A percentile compares a stretch with the other conserved stretches of the same genome.
phyloP scores from a whole-genome alignment of 2,888 invertebrate species.

The Oxycera nigricornis region DNA sequence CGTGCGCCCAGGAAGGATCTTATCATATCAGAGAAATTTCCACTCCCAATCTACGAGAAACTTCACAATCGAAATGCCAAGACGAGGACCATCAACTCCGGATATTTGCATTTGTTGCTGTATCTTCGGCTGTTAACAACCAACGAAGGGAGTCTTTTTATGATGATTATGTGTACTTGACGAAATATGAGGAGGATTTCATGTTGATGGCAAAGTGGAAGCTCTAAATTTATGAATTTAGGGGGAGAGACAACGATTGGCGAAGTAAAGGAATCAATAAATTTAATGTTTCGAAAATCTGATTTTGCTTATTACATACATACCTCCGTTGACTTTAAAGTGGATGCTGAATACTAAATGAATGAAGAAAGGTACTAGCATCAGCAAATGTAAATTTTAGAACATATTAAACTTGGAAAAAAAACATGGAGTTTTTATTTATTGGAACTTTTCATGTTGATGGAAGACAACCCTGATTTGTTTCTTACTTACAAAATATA shows the following conservation, averaged over 20 bases:
- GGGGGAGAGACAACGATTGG: slow-evolving; percentile 8
- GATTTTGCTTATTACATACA: slow-evolving; percentile 32
- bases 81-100: slow-evolving; percentile 39
- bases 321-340: too few species aligned
- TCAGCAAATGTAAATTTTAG: too few species aligned
- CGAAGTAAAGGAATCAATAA: slow-evolving; percentile 28
- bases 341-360: too few species aligned
- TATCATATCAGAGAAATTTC: slow-evolving; percentile 31
- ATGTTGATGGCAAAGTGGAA: background rate
- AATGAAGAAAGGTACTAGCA: too few species aligned
- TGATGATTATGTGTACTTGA: slow-evolving; percentile 40
- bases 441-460: too few species aligned
- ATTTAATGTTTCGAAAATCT: slow-evolving; percentile 18
- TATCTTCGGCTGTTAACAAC: slow-evolving; percentile 40
- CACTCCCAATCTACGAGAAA: background rate
- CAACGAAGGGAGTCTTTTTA: slow-evolving; percentile 31
- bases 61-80: slow-evolving; percentile 11
- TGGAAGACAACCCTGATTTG: too few species aligned
- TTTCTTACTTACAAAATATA: too few species aligned
- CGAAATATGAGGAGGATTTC: slow-evolving; percentile 34
- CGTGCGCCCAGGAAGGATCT: slow-evolving; percentile 9
- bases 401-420: too few species aligned
- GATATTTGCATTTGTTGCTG: slow-evolving; percentile 41
- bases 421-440: too few species aligned
- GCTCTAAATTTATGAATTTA: slow-evolving; percentile 1